phyloP scores from a whole-genome alignment of 1,140 invertebrate species.

The Pentalonia nigronervosa region DNA sequence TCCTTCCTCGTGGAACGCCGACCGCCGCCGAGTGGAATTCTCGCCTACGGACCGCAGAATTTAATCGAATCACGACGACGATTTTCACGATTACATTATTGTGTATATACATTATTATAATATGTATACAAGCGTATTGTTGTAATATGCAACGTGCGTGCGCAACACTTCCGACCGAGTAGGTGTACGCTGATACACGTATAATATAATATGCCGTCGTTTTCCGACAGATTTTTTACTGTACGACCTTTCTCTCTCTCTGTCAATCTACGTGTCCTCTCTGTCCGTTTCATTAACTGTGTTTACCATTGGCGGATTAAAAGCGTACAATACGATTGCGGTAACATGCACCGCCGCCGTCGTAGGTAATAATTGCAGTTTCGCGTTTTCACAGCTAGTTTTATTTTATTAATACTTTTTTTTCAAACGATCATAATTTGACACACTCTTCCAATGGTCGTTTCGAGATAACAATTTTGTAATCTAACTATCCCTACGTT shows the following conservation, averaged over 20 bases:
- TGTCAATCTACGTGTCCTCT: neutral
- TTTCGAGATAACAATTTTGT: neutral
- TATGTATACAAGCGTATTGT: neutral
- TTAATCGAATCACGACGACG: slow-evolving; percentile 46
- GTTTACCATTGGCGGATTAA: neutral
- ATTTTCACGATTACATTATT: slow-evolving; percentile 27
- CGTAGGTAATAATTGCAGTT: neutral
- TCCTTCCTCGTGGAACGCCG: neutral
- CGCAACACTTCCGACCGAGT: neutral
- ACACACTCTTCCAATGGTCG: neutral
- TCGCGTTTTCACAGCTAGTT: neutral
- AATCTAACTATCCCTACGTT: neutral
- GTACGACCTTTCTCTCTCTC: neutral
- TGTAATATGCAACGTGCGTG: neutral
- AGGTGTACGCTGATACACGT: neutral
- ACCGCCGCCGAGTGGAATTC: neutral
- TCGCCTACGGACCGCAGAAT: neutral
- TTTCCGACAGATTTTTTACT: neutral
- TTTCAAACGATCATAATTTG: neutral
- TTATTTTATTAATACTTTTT: neutral
- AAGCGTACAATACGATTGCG: neutral
- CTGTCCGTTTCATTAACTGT: neutral
- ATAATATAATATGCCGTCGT: neutral
- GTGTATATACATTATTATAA: neutral
- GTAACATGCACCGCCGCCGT: neutral